These are phyloP conservation scores for Rhabdomys pumilio DNA, from an alignment of 2,797 vertebrate species.

Conservation along the genomic window DNA sequence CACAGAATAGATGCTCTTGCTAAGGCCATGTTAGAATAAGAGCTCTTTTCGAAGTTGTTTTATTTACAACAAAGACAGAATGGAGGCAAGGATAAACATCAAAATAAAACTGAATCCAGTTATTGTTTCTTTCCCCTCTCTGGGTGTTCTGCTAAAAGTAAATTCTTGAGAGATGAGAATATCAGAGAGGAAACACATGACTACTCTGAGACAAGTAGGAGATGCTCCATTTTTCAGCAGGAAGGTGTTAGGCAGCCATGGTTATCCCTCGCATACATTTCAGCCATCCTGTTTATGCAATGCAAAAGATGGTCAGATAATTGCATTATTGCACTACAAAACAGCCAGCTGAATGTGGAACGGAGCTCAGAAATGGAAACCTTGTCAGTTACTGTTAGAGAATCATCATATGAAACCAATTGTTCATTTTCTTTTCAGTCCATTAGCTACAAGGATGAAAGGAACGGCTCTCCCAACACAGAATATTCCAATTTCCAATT, in stretches of 20 bases:
- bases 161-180: slow-evolving; percentile 60
- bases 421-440: slow-evolving; percentile 90
- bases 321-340: slow-evolving; percentile 88
- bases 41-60: not conserved
- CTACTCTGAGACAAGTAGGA: slow-evolving; percentile 72
- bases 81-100: slow-evolving; percentile 55
- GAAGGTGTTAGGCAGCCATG: slow-evolving; percentile 83
- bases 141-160: slow-evolving; percentile 55
- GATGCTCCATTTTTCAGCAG: slow-evolving; percentile 79
- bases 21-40: not conserved
- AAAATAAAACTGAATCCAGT: slow-evolving; percentile 48
- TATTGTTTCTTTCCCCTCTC: not conserved
- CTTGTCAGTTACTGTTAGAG: slow-evolving; percentile 88
- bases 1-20: not conserved
- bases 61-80: slow-evolving; percentile 20
- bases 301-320: slow-evolving; percentile 87
- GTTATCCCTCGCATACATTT: slow-evolving; percentile 83
- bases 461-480: slow-evolving; percentile 88
- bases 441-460: slow-evolving; percentile 90
- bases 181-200: slow-evolving; percentile 68
- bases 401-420: slow-evolving; percentile 91
- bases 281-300: slow-evolving; percentile 86
- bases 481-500: slow-evolving; percentile 90
- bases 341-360: slow-evolving; percentile 88
- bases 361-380: slow-evolving; percentile 88